phyloP scores from a whole-genome alignment of 2,888 invertebrate genomes.

The Phoenoteleia sp. region DNA sequence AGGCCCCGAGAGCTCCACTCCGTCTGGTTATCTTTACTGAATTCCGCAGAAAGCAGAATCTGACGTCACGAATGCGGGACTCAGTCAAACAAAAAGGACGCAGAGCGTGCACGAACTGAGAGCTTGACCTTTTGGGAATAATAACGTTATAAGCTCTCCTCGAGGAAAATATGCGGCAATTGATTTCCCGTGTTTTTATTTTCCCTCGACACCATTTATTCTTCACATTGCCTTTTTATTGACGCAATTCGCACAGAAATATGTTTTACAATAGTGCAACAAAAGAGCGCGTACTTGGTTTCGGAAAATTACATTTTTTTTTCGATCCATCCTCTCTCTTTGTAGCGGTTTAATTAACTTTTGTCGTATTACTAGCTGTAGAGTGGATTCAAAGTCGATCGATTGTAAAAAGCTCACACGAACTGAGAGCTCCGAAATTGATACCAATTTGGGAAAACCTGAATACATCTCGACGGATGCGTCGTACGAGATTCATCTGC shows the following conservation, averaged over 20 bases:
- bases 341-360: neutral
- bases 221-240: neutral
- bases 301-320: neutral
- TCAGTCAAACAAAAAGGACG: constrained; percentile 37
- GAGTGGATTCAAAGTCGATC: neutral
- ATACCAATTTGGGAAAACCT: constrained; percentile 45
- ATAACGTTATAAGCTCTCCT: constrained; percentile 24
- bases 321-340: too few species aligned
- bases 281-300: neutral
- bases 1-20: constrained; percentile 70
- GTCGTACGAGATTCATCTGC: constrained; percentile 26
- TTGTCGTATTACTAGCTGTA: neutral
- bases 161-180: constrained; percentile 9
- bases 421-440: constrained; percentile 16
- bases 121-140: constrained; percentile 36
- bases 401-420: neutral
- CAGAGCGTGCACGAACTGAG: neutral
- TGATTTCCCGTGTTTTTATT: neutral
- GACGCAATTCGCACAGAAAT: neutral
- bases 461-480: constrained; percentile 47
- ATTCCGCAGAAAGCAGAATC: constrained; percentile 61
- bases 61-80: constrained; percentile 59
- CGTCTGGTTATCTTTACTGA: constrained; percentile 78
- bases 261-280: neutral
- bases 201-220: neutral